Base-by-base conservation (phyloP, 64 coral and sea anemone genomes). In the Dendrophyllia cribrosa region DNA sequence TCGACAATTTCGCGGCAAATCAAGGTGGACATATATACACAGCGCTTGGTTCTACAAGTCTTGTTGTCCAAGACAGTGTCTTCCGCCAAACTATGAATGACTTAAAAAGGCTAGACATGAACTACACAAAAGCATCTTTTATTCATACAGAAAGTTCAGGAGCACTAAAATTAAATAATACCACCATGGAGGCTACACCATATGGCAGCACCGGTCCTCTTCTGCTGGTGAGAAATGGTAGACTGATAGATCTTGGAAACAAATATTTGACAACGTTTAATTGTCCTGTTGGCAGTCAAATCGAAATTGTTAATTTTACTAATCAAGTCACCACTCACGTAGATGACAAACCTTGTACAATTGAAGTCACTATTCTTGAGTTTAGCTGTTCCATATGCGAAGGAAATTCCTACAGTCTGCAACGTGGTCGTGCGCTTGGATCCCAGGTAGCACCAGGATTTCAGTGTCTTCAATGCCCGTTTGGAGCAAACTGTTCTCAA, bases 381-480 rank as follows among this genome's bases (percentile, higher is more conserved):
- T 85, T 91, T 51, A 74, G 72, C 24, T 91, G 89, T 58, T 62
- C 74, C 9, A 16, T 47, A 91, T 91, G 89, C 51, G 25, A 43
- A 20, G 19, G 51, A 70, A 79, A 53, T 48, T 75, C 15, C 52
- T 56, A 56, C 52, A 56, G 52, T 56, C 52, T 56, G 11, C 52
- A 56, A 11, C 52, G 52, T 56, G 15, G 83, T 84, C 79, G 84
- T 51, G 43, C 60, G 83, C 20, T 59, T 74, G 55, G 25, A 73
- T 48, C 67, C 78, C 12, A 15, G 23, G 58, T 15, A 6, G 21
- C 83, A 75, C 84, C 46, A 6, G 84, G 80, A 56, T 56, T 56
- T 56, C 52, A 56, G 52, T 93, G 92, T 70, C 60, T 93, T 22
- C 76, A 76, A 22, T 93, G 92, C 49, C 92, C 92, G 58, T 93